Evolutionary conservation across 2,888 invertebrate genomes (phyloP).

Genomic region (Himalopsyche anomala): DNA sequence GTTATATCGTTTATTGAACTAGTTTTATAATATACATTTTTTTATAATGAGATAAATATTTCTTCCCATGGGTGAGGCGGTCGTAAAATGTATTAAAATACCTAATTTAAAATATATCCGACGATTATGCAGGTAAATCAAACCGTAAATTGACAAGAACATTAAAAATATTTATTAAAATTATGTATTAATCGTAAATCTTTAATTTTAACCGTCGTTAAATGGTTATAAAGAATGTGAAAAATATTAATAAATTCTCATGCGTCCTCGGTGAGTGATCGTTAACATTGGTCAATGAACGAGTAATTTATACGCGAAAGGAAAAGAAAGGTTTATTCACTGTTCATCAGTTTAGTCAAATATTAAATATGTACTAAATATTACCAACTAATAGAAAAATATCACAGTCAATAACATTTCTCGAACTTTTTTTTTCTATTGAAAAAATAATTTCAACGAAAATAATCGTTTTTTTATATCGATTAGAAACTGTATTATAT

Average conservation of each 20-base stretch:
- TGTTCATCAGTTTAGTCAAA: no score
- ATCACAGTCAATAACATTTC: no score
- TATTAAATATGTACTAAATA: no score
- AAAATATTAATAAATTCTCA: conserved; percentile 29
- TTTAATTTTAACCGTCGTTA: conserved; percentile 12
- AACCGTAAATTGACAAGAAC: conserved; percentile 24
- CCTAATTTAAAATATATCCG: conserved; percentile 26
- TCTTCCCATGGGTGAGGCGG: background rate
- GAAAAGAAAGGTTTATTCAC: no score
- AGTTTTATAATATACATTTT: background rate
- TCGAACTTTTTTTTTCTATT: no score
- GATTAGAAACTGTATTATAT: no score
- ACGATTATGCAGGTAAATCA: conserved; percentile 26
- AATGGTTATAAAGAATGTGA: conserved; percentile 14
- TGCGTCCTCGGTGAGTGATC: background rate
- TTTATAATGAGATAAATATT: background rate
- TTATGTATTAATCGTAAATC: conserved; percentile 31
- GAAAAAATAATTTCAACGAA: no score
- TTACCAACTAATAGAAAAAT: no score
- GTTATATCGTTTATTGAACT: background rate
- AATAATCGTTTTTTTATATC: no score
- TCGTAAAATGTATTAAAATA: conserved; percentile 9
- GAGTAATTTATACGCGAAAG: no score
- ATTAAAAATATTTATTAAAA: conserved; percentile 23
- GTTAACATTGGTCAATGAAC: background rate